A percentile compares a stretch with the other conserved stretches of the same genome.
Conservation (phyloP, 2,888 invertebrate species). For the Rhamnusium bicolor region DNA sequence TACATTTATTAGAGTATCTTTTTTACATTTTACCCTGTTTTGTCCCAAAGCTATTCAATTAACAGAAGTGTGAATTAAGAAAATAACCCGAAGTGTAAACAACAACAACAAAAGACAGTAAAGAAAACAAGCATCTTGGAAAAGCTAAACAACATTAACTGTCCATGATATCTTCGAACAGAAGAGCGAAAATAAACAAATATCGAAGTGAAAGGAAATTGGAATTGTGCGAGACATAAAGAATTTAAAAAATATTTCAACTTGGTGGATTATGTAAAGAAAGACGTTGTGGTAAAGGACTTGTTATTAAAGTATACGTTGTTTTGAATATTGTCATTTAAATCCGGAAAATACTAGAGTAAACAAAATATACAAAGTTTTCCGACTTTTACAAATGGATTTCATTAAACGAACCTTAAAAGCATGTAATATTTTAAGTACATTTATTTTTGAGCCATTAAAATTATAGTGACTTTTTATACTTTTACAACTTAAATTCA, state of each 20-base stretch:
- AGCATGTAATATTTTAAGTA: no score
- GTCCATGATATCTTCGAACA: not conserved
- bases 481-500: no score
- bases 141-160: slow-evolving; percentile 16
- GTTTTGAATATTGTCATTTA: not conserved
- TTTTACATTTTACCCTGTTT: no score
- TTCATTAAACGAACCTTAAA: no score
- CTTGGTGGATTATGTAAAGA: slow-evolving; percentile 12
- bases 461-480: no score
- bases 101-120: slow-evolving; percentile 5
- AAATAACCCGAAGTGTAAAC: not conserved
- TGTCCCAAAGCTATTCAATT: not conserved
- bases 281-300: not conserved
- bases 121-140: slow-evolving; percentile 14
- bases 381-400: no score
- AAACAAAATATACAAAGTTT: no score
- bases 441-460: no score
- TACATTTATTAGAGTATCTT: no score
- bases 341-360: not conserved
- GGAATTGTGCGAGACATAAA: not conserved
- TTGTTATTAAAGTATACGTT: no score
- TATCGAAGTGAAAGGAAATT: not conserved
- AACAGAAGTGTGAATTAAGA: not conserved
- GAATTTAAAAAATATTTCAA: slow-evolving; percentile 18
- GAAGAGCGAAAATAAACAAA: slow-evolving; percentile 13